Base-by-base conservation (phyloP, 2,888 invertebrate genomes). In the Oscheius onirici region DNA sequence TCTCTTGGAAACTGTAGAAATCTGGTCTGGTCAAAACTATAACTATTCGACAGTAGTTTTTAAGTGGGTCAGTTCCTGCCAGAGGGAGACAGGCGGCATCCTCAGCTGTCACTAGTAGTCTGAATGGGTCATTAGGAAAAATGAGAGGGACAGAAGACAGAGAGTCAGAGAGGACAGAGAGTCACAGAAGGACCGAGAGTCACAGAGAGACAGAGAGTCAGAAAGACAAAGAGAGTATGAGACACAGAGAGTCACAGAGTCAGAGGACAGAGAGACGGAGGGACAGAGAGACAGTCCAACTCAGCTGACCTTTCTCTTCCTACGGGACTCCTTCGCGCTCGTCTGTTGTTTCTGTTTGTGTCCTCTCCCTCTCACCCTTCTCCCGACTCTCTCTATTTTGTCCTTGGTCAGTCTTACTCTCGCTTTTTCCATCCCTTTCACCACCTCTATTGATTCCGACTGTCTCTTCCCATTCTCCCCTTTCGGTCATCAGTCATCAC, bases 331-430 rank as follows among this genome's bases (percentile, higher is more conserved):
- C 20, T n/a, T 20, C 40, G 13, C 40, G 28, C 20, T 17, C 34
- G 20, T 34, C n/a, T 44, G 61, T 63, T 49, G 63, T 63, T 60
- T 60, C 60, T 24, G 17, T 49, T 20, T 26, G 17, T 63, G 63
- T 49, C 58, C 40, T n/a, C 15, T 20, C n/a, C 28, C 55, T 20
- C 11, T n/a, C n/a, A n/a, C 55, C 55, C 28, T 11, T 46, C n/a
- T 46, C 46, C 5, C 46, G 46, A 17, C 46, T n/a, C n/a, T n/a
- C n/a, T 11, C 24, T 55, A 26, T 63, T 46, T 63, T 49, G 63
- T 63, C 63, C 63, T 63, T 63, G 63, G 63, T 24, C 46, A 49
- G 24, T 49, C 26, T n/a, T 28, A 26, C 26, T 49, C 49, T 34
- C 49, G 22, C 43, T 15, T 20, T 43, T 20, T 11, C 43, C 41